These are phyloP conservation scores for Altica lythri DNA, from an alignment of 2,888 invertebrate species.

Conservation along the genomic window DNA sequence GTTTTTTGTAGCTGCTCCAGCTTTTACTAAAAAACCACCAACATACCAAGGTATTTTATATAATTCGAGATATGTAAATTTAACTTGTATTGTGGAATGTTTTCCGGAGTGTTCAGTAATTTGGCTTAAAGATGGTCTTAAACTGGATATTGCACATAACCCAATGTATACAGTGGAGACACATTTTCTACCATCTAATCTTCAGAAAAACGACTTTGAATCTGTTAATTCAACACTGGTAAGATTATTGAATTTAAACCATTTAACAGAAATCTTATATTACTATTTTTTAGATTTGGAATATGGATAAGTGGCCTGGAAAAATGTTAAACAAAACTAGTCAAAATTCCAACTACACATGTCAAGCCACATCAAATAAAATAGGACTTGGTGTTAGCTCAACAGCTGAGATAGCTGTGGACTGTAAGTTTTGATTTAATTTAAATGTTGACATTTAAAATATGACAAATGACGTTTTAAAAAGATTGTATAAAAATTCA, in stretches of 20 bases:
- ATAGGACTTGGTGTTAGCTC: constrained; percentile 82
- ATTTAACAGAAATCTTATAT: not conserved
- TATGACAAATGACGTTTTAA: too few species aligned
- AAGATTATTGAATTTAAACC: constrained; percentile 43
- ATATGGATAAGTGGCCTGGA: constrained; percentile 82
- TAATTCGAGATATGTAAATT: constrained; percentile 68
- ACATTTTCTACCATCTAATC: constrained; percentile 71
- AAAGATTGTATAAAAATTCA: too few species aligned
- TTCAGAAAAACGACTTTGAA: constrained; percentile 84
- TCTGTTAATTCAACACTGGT: constrained; percentile 86
- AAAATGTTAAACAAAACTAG: constrained; percentile 74
- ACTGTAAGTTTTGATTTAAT: too few species aligned
- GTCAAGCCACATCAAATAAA: constrained; percentile 70
- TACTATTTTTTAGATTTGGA: constrained; percentile 68
- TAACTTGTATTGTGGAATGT: constrained; percentile 89
- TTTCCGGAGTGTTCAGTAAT: constrained; percentile 82
- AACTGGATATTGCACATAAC: constrained; percentile 64
- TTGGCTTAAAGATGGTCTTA: constrained; percentile 80
- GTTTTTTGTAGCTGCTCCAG: constrained; percentile 76
- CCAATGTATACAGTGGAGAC: constrained; percentile 72
- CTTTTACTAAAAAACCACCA: constrained; percentile 82
- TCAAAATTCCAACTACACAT: constrained; percentile 83
- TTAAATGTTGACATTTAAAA: too few species aligned
- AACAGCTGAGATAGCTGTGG: constrained; percentile 83
- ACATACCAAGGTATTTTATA: constrained; percentile 82